Conservation (phyloP, 2,888 invertebrate species). For the Panopea generosa region DNA sequence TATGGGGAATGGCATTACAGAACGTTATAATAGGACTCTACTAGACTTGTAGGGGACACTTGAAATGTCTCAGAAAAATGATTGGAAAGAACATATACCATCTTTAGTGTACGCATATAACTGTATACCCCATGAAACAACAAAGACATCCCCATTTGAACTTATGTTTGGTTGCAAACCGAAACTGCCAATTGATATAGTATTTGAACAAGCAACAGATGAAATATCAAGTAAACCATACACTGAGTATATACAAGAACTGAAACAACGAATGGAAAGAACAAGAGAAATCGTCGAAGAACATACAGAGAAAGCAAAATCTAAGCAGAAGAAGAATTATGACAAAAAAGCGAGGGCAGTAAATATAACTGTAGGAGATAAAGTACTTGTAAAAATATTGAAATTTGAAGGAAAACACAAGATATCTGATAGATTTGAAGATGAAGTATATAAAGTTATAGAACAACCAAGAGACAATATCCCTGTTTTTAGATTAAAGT, state of each 20-base stretch:
- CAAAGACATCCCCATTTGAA: background rate
- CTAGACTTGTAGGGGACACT: conserved; percentile 11
- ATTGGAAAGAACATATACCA: conserved; percentile 13
- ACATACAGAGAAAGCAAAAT: conserved; percentile 8
- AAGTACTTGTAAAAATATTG: conserved; percentile 9
- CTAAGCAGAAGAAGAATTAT: conserved; percentile 15
- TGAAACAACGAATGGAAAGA: background rate
- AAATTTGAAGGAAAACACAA: conserved; percentile 27
- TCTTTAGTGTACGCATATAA: conserved; percentile 5
- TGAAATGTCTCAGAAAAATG: conserved; percentile 3
- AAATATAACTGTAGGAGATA: conserved; percentile 13
- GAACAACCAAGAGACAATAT: conserved; percentile 21
- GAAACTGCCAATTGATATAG: conserved; percentile 32
- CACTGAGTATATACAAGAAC: conserved; percentile 4
- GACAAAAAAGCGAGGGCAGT: conserved; percentile 13
- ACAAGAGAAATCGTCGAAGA: conserved; percentile 9
- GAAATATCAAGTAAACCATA: background rate
- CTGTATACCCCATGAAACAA: background rate
- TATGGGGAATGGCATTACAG: background rate
- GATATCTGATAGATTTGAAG: conserved; percentile 24
- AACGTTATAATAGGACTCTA: conserved; percentile 12
- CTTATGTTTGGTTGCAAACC: conserved; percentile 1
- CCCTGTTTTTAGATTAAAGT: conserved; percentile 7
- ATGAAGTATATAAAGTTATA: conserved; percentile 14
- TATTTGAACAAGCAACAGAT: conserved; percentile 12